Evolutionary conservation across 2,888 invertebrate species (phyloP).

Genomic region (Onthophagus sagittarius): DNA sequence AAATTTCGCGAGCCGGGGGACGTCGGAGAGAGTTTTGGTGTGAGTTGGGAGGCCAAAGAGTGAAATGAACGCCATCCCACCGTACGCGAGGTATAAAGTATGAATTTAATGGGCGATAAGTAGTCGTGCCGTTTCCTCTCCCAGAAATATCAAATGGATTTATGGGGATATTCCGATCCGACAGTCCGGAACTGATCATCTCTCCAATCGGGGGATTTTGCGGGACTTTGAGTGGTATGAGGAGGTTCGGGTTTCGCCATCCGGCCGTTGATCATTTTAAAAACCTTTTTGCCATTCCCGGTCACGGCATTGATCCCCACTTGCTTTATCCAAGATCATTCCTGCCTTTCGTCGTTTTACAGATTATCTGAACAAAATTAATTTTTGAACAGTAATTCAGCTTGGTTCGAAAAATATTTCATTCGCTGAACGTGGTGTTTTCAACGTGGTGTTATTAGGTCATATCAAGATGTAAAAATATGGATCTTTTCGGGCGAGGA

Average conservation of each 20-base stretch:
- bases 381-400: background rate
- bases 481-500: background rate
- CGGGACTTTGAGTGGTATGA: slow-evolving; percentile 11
- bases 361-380: background rate
- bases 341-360: background rate
- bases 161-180: slow-evolving; percentile 40
- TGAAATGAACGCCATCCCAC: slow-evolving; percentile 21
- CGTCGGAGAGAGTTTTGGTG: slow-evolving; percentile 13
- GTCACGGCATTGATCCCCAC: slow-evolving; percentile 38
- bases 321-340: background rate
- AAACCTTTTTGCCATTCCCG: slow-evolving; percentile 38
- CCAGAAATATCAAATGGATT: slow-evolving; percentile 42
- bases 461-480: background rate
- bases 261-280: slow-evolving; percentile 38
- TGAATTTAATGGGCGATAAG: slow-evolving; percentile 42
- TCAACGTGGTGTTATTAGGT: background rate
- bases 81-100: slow-evolving; percentile 27
- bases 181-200: slow-evolving; percentile 41
- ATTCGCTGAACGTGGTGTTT: background rate
- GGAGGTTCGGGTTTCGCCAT: background rate
- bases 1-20: slow-evolving; percentile 27
- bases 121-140: slow-evolving; percentile 42
- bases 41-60: background rate
- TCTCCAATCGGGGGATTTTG: slow-evolving; percentile 35
- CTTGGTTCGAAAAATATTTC: too few relatives aligned